Percentiles rank a stretch among this genome's conserved stretches.
These are phyloP conservation scores for Calypte anna DNA, from an alignment of 2,113 vertebrate genomes.

Conservation along the genomic window DNA sequence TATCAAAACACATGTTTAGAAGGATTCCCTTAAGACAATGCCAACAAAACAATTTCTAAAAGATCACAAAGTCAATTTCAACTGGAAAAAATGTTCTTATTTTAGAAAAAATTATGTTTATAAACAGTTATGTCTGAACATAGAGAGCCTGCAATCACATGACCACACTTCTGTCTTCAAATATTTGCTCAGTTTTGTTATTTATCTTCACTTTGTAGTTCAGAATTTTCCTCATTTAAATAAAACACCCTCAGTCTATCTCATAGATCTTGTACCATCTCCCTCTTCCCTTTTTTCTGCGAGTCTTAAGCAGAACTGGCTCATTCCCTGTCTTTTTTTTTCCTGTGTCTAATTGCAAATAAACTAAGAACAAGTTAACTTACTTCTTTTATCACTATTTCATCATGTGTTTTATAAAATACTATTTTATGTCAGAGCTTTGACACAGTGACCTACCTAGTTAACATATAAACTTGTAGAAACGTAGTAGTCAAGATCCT, in stretches of 20 bases:
- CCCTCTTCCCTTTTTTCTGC: not conserved
- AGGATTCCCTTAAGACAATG: not conserved
- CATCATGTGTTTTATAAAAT: not conserved
- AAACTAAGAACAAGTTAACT: not conserved
- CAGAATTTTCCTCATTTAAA: not conserved
- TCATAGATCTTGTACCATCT: not conserved
- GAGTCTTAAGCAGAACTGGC: not conserved
- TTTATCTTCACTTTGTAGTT: not conserved
- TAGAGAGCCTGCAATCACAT: not conserved
- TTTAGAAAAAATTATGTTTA: not conserved
- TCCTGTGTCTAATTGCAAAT: not conserved
- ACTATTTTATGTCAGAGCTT: not conserved
- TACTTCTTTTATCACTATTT: not conserved
- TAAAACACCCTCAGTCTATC: not conserved
- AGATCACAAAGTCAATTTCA: not conserved
- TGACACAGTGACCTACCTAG: not conserved
- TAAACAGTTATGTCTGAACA: not conserved
- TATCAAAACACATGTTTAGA: conserved; percentile 31
- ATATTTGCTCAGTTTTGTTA: not conserved
- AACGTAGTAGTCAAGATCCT: not conserved
- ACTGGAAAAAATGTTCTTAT: not conserved
- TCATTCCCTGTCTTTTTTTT: not conserved
- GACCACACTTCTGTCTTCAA: not conserved
- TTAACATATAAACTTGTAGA: not conserved
- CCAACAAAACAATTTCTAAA: conserved; percentile 6